phyloP scores from a whole-genome alignment of 2,797 vertebrate species.

The Sternotherus odoratus region DNA sequence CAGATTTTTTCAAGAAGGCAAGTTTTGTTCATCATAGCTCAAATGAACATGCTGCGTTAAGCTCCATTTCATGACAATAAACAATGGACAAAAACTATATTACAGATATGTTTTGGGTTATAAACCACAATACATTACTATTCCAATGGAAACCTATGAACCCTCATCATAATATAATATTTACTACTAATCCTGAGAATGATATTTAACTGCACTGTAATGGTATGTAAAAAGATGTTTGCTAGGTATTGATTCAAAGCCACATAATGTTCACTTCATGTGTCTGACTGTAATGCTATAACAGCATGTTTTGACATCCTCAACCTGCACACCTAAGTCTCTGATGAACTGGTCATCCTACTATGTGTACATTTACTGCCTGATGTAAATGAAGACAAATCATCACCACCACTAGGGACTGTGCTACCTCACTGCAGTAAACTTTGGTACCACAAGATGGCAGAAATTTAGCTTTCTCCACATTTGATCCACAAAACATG shows the following conservation, averaged over 20 bases:
- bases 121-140: not conserved
- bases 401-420: not conserved
- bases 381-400: not conserved
- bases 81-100: not conserved
- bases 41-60: not conserved
- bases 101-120: not conserved
- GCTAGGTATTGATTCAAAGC: slow-evolving; percentile 60
- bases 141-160: not conserved
- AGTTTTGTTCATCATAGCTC: not conserved
- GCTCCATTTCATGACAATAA: not conserved
- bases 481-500: not conserved
- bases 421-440: not conserved
- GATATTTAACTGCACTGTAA: not conserved
- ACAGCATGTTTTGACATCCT: not conserved
- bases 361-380: not conserved
- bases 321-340: not conserved
- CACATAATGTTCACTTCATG: slow-evolving; percentile 17
- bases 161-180: not conserved
- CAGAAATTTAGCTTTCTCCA: not conserved
- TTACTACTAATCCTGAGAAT: not conserved
- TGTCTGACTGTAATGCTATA: slow-evolving; percentile 32
- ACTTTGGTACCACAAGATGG: not conserved
- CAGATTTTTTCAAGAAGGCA: not conserved
- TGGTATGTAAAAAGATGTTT: slow-evolving; percentile 21
- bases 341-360: not conserved